Percentiles rank a stretch among this genome's conserved stretches.
Conservation (phyloP, 2,113 vertebrate species). For the Mellivora capensis region DNA sequence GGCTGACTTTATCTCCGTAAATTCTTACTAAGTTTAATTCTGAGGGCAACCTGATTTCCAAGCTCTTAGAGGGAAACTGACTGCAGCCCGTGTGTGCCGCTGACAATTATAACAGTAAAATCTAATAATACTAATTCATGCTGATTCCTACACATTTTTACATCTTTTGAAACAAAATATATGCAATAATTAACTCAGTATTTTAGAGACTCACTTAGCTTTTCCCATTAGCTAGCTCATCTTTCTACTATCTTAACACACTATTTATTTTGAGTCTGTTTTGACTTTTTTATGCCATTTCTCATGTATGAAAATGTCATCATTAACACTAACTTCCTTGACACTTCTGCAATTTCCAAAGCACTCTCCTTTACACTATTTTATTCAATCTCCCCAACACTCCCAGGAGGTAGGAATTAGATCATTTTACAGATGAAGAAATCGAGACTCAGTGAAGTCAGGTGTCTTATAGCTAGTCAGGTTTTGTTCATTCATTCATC, state of each 20-base stretch:
- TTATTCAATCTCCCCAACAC: neutral
- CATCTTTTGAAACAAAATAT: neutral
- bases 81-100: neutral
- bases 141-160: constrained; percentile 6
- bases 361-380: neutral
- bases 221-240: neutral
- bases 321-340: neutral
- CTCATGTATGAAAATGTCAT: constrained; percentile 37
- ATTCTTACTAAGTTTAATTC: constrained; percentile 37
- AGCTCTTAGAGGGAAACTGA: neutral
- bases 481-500: constrained; percentile 16
- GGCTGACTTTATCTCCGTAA: neutral
- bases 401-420: constrained; percentile 10
- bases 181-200: neutral
- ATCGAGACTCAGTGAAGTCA: constrained; percentile 4
- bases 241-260: constrained; percentile 3
- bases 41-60: constrained; percentile 6
- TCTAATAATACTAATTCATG: neutral
- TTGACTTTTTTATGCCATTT: neutral
- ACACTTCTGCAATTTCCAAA: constrained; percentile 32
- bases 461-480: neutral
- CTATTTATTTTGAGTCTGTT: neutral
- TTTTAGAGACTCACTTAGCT: neutral
- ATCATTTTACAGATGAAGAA: constrained; percentile 50
- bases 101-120: neutral